A percentile compares a stretch with the other conserved stretches of the same genome.
phyloP scores from a whole-genome alignment of 2,113 vertebrate species.

The Indicator maculatus region DNA sequence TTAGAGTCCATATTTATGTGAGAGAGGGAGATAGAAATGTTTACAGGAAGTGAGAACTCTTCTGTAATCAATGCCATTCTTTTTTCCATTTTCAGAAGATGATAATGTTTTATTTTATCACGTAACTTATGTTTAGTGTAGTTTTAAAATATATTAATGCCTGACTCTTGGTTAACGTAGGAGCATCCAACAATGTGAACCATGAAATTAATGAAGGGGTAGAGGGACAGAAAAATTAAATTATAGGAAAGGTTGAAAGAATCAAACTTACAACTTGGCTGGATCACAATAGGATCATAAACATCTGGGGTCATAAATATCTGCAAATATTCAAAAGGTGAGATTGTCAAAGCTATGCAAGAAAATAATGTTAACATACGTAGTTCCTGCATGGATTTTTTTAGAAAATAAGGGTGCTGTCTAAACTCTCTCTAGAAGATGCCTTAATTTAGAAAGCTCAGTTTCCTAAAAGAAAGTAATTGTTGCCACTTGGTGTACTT shows the following conservation, averaged over 20 bases:
- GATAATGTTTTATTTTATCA: slow-evolving; percentile 50
- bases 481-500: neutral
- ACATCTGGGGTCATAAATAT: neutral
- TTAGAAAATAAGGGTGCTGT: neutral
- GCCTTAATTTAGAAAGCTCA: neutral
- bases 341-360: neutral
- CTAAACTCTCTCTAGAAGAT: neutral
- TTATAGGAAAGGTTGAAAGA: slow-evolving; percentile 1
- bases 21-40: slow-evolving; percentile 33
- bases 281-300: neutral
- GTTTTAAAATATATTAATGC: slow-evolving; percentile 40
- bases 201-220: slow-evolving; percentile 27
- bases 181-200: neutral
- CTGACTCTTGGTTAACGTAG: slow-evolving; percentile 28
- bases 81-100: slow-evolving; percentile 67
- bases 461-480: neutral
- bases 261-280: neutral
- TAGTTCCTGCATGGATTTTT: neutral
- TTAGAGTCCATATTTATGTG: neutral
- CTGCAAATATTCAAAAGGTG: slow-evolving; percentile 24
- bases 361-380: neutral
- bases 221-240: slow-evolving; percentile 17
- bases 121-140: slow-evolving; percentile 24
- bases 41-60: slow-evolving; percentile 58
- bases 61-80: slow-evolving; percentile 59